Base-by-base conservation (phyloP, 2,113 vertebrate species). In the Buteo buteo region DNA sequence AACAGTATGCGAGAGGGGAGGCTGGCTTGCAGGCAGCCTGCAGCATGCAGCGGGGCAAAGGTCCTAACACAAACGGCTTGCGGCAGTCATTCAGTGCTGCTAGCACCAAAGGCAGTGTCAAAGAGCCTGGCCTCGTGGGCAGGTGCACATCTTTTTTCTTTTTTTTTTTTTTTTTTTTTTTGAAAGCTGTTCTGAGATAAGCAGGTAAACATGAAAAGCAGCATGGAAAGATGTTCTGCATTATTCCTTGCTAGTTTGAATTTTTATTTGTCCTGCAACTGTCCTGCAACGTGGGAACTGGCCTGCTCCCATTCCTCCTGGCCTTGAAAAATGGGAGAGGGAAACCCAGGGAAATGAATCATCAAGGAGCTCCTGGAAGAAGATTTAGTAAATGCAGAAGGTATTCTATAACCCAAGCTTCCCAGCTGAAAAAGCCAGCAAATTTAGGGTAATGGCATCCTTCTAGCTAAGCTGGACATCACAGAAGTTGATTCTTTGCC, bases 331-430 rank as follows among this genome's bases (percentile, higher is more conserved):
- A 55, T 20, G 32, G 82, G 82, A 88, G 74, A 32, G 95, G 94
- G 81, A 96, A 97, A 52, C 87, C 94, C 95, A 64, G 85, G 54
- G 73, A 94, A 62, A 36, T 93, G 95, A 96, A 45, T 97, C 95
- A 96, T 58, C 57, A 15, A 81, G 71, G 45, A 74, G 64, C 90
- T 95, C 78, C 95, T 90, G 78, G 67, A 93, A 88, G 38, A 93
- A 69, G n/a, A 86, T 94, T 71, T 58, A 66, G 89, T 59, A 62
- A 49, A 21, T 62, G 54, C 17, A 36, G 86, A 72, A 94, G 45
- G 54, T 94, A 55, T 47, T 88, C 84, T 26, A 44, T 70, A 87
- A 59, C 47, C 38, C 66, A 72, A 16, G 32, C 31, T n/a, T 65
- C 34, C 34, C 49, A 29, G 50, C 86, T 76, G 69, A 54, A 64